Percentiles rank a stretch among this genome's conserved stretches.
Evolutionary conservation across 2,113 vertebrate species (phyloP).

Genomic region (Montifringilla adamsi): DNA sequence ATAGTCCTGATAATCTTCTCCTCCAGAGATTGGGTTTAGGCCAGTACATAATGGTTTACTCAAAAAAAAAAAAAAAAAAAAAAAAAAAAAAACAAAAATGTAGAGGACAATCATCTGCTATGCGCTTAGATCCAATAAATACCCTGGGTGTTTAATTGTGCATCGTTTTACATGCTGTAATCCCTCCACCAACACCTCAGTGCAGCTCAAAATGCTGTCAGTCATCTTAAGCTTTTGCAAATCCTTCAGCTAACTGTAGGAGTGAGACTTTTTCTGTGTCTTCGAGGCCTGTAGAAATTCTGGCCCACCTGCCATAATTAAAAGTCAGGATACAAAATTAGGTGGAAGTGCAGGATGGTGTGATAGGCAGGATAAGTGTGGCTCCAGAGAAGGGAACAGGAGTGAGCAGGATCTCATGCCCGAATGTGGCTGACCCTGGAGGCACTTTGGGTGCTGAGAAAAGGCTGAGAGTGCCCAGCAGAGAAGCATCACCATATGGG

Average conservation of each 20-base stretch:
- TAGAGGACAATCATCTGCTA: background rate
- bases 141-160: background rate
- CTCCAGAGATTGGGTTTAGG: background rate
- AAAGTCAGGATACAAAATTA: background rate
- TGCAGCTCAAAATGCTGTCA: background rate
- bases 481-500: background rate
- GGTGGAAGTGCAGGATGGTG: accelerated
- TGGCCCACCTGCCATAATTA: background rate
- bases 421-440: accelerated
- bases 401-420: background rate
- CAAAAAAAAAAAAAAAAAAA: background rate
- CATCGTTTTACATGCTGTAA: background rate
- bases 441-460: background rate
- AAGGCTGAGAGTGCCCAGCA: background rate
- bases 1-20: background rate
- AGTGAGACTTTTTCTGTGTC: background rate
- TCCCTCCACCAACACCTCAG: background rate
- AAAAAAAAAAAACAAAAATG: background rate
- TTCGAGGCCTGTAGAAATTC: background rate
- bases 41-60: background rate
- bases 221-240: background rate
- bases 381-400: background rate
- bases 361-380: background rate
- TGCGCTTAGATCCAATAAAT: background rate
- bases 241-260: background rate